Evolutionary conservation across 2,888 invertebrate species (phyloP).

Genomic region (Zele albiditarsus): DNA sequence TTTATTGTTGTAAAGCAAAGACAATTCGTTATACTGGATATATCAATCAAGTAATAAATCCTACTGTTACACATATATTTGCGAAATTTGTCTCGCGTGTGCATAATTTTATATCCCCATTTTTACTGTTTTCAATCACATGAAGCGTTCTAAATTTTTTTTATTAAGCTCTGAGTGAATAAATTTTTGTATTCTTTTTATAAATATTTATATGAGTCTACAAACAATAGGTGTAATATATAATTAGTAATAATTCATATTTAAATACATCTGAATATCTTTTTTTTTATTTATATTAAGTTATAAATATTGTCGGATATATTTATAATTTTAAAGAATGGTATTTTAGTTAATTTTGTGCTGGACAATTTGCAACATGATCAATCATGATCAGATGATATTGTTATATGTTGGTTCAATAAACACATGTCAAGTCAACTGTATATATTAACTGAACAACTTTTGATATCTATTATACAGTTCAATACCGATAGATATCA

Average conservation of each 20-base stretch:
- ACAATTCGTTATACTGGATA: conserved; percentile 12
- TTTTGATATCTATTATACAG: conserved; percentile 21
- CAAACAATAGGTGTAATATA: no score
- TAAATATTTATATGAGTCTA: no score
- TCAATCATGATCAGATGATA: no score
- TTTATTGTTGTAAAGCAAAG: background rate
- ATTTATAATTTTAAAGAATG: no score
- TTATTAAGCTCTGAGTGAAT: background rate
- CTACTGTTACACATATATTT: background rate
- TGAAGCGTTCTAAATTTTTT: no score
- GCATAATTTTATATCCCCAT: conserved; percentile 34
- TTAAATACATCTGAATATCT: no score
- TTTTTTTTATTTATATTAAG: no score
- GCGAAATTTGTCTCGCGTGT: conserved; percentile 58
- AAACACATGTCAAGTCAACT: conserved; percentile 57
- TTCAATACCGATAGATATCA: conserved; percentile 33
- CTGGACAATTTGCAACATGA: no score
- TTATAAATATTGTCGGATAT: no score
- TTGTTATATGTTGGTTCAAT: conserved; percentile 56
- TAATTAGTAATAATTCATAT: no score
- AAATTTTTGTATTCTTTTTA: no score
- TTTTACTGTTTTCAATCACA: background rate
- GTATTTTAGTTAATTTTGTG: no score
- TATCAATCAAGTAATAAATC: conserved; percentile 1
- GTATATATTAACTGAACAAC: conserved; percentile 54